Evolutionary conservation across 2,888 invertebrate genomes (phyloP).

Genomic region (Amaurobius ferox): DNA sequence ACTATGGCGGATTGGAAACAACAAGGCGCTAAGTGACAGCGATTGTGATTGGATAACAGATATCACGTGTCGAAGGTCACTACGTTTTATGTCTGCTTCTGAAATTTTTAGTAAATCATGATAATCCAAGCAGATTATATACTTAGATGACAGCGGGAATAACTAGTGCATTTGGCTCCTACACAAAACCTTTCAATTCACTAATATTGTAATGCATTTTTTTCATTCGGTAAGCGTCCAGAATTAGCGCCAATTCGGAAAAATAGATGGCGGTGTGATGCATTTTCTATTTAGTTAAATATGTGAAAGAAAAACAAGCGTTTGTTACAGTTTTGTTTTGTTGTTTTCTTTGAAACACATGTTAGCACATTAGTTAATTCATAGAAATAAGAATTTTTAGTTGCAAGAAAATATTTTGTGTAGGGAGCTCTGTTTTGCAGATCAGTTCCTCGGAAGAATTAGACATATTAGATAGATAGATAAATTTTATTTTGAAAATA

Average conservation of each 20-base stretch:
- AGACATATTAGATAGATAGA: no score
- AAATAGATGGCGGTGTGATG: slow-evolving; percentile 12
- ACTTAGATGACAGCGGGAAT: slow-evolving; percentile 54
- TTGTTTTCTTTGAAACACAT: no score
- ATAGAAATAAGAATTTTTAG: no score
- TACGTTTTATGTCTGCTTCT: slow-evolving; percentile 72
- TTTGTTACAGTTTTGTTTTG: no score
- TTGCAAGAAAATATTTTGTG: no score
- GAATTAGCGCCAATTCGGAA: neutral
- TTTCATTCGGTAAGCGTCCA: neutral
- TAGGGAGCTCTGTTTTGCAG: no score
- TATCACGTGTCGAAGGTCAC: slow-evolving; percentile 72
- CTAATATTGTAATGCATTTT: neutral
- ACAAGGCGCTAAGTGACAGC: slow-evolving; percentile 77
- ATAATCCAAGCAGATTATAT: slow-evolving; percentile 69
- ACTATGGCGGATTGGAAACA: slow-evolving; percentile 87
- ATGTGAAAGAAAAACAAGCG: neutral
- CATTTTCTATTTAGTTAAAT: neutral
- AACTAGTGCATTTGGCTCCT: slow-evolving; percentile 34
- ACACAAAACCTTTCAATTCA: slow-evolving; percentile 24
- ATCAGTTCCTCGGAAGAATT: no score
- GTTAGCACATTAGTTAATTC: no score
- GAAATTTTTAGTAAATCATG: slow-evolving; percentile 72
- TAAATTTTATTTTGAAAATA: no score
- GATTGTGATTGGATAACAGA: slow-evolving; percentile 72